A percentile compares a stretch with the other conserved stretches of the same genome.
Evolutionary conservation across 1,140 invertebrate species (phyloP).

Genomic region (Bombus pyrosoma): DNA sequence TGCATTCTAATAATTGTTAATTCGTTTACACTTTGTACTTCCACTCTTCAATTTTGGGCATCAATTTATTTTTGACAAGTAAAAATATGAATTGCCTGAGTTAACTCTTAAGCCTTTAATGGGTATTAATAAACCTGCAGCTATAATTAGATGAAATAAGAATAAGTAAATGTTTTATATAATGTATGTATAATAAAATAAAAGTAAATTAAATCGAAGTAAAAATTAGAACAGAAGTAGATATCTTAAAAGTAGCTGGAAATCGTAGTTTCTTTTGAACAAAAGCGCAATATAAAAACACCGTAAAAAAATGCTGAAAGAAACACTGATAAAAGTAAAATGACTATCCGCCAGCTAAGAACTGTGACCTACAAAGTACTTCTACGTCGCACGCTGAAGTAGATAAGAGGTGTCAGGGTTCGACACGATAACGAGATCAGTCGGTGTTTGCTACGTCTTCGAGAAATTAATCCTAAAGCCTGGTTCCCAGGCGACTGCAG

Average conservation of each 20-base stretch:
- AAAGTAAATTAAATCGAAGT: background rate
- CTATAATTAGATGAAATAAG: too few species aligned
- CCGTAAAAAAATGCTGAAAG: background rate
- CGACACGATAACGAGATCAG: conserved; percentile 52
- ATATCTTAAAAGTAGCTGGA: background rate
- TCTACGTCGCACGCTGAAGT: conserved; percentile 16
- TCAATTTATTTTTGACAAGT: background rate
- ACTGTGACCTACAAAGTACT: conserved; percentile 28
- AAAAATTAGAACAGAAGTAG: background rate
- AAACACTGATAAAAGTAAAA: background rate
- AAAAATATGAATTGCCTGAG: background rate
- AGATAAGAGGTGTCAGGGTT: conserved; percentile 72
- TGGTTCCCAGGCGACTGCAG: background rate
- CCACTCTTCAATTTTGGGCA: conserved; percentile 39
- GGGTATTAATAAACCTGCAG: too few species aligned
- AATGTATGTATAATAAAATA: background rate
- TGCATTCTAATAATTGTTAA: conserved; percentile 10
- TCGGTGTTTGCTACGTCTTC: conserved; percentile 25
- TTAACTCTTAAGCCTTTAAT: too few species aligned
- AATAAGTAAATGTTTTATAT: too few species aligned
- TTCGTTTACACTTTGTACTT: background rate
- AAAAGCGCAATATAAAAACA: background rate
- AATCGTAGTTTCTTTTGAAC: background rate
- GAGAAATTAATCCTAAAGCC: conserved; percentile 19
- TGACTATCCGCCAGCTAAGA: conserved; percentile 3